These are phyloP conservation scores for Struthidea cinerea DNA, from an alignment of 2,113 vertebrate genomes.

Conservation along the genomic window DNA sequence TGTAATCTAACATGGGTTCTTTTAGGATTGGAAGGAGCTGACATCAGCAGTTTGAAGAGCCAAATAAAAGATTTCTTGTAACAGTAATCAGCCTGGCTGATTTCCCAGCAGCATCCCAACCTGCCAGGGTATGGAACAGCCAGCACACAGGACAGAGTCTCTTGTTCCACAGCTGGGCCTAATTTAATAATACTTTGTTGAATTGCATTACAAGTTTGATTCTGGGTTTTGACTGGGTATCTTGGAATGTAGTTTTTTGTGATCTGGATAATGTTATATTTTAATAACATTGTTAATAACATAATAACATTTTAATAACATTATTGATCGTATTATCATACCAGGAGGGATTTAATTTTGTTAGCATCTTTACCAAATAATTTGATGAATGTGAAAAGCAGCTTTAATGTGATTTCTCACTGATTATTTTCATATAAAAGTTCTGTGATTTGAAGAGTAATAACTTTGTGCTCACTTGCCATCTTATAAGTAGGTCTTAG, in stretches of 20 bases:
- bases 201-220: not conserved
- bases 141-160: not conserved
- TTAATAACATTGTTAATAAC: no score
- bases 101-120: slow-evolving; percentile 12
- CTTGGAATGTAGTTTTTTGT: not conserved
- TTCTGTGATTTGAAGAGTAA: not conserved
- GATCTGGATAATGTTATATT: not conserved
- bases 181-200: not conserved
- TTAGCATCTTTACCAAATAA: not conserved
- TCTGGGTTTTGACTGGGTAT: not conserved
- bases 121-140: not conserved
- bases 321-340: not conserved
- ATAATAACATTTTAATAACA: no score
- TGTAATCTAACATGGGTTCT: not conserved
- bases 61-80: slow-evolving; percentile 49
- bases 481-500: not conserved
- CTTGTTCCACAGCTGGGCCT: not conserved
- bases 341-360: not conserved
- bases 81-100: slow-evolving; percentile 31
- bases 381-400: slow-evolving; percentile 13
- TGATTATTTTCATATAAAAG: slow-evolving; percentile 10
- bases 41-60: not conserved
- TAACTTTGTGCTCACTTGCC: not conserved
- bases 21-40: not conserved
- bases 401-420: slow-evolving; percentile 10